Percentiles rank a stretch among this genome's conserved stretches.
Conservation (phyloP, 2,797 vertebrate genomes). For the Serranus cabrilla region DNA sequence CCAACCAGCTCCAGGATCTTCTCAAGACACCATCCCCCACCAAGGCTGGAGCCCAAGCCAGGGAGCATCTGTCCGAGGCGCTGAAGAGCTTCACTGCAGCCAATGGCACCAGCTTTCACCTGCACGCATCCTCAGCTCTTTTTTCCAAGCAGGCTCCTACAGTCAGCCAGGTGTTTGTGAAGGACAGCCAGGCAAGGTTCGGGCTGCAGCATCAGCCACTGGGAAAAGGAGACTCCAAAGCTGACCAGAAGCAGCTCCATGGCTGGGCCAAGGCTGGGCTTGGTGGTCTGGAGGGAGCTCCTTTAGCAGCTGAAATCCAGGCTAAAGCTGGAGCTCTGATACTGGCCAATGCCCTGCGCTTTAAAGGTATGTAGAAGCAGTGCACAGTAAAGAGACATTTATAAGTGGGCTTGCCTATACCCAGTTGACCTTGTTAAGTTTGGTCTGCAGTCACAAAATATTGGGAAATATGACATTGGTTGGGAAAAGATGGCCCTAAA, state of each 20-base stretch:
- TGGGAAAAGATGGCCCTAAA: not conserved
- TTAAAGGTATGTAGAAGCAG: constrained; percentile 76
- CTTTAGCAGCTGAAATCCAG: constrained; percentile 57
- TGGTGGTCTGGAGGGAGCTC: constrained; percentile 57
- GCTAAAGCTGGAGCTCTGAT: constrained; percentile 72
- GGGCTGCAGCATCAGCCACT: constrained; percentile 69
- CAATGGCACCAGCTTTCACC: constrained; percentile 71
- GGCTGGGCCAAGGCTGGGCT: constrained; percentile 74
- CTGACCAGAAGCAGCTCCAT: constrained; percentile 69
- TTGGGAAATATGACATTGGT: constrained; percentile 1
- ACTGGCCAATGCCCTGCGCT: constrained; percentile 68
- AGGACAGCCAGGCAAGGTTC: constrained; percentile 63
- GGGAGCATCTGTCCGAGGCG: constrained; percentile 44
- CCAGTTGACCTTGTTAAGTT: not conserved
- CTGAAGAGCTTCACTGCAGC: constrained; percentile 60
- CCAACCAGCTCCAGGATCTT: constrained; percentile 72
- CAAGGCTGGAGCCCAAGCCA: constrained; percentile 22
- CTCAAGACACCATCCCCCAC: constrained; percentile 35
- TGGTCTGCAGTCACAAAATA: not conserved
- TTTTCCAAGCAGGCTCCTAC: constrained; percentile 73
- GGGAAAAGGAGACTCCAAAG: constrained; percentile 61
- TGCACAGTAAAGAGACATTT: not conserved
- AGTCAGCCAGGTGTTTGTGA: constrained; percentile 67
- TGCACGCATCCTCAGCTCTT: constrained; percentile 67
- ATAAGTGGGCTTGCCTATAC: too few species aligned